Evolutionary conservation across 2,888 invertebrate genomes (phyloP), one percentile per base, ranked within the genome.

Genomic region (Bhutanitis thaidina): DNA sequence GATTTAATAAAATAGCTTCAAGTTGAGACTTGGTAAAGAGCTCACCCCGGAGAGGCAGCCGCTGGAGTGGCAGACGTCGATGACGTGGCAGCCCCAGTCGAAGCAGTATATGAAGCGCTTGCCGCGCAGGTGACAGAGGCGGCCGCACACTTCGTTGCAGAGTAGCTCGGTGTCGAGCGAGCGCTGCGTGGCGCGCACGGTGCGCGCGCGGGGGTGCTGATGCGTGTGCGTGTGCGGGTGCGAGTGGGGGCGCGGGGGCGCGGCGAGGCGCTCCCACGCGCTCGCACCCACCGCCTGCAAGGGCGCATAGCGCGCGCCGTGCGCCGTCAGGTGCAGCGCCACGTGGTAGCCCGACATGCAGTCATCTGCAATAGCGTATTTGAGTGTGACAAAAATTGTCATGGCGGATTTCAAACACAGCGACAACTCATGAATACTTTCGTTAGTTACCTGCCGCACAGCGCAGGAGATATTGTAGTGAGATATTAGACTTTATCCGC

Each of bases 281-380:
- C 67, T 74, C 3, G 81, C 87, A 52, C 92, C 90, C 36, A 93
- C 90, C 74, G 92, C 93, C 71, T 93, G 93, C 79, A 94, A 91
- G 56, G 92, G 91, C 8, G 88, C 88, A 69, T 92, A 92, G 43
- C 93, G 92, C 39, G 93, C 92, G 49, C 94, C 94, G 71, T 93
- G 92, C 3, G 94, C 94, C 49, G 93, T 91, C 61, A 95, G 89
- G 43, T 94, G 94, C 58, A 95, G 84, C 41, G 94, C 93, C 71
- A 93, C 93, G 71, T 93, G 93, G 77, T 94, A 94, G 7, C 93
- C 93, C 0, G 90, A 89, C 57, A 93, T 91, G 57, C 92, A 91
- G 78, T 94, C 94, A 68, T 94, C 94, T 94, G 75, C 9, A 30
- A 35, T 7, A 8, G 4, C 30, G 3, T 1, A n/a, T 3, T 1